phyloP scores from a whole-genome alignment of 2,888 invertebrate genomes.

The Mayetiola destructor region DNA sequence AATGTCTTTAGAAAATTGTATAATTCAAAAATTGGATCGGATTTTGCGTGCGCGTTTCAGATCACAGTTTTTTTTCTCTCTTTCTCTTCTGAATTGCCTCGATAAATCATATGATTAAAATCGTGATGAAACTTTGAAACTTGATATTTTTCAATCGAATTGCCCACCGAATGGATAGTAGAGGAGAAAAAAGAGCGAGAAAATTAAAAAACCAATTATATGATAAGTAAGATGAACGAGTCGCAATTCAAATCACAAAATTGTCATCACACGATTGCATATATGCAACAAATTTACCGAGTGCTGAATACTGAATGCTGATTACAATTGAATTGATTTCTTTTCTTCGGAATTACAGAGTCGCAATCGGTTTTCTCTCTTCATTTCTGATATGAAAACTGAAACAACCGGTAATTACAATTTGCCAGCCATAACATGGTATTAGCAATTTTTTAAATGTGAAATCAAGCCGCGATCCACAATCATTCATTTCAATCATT shows the following conservation, averaged over 20 bases:
- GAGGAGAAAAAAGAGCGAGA: no score
- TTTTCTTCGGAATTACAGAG: not conserved
- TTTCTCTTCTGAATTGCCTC: not conserved
- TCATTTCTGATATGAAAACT: constrained; percentile 9
- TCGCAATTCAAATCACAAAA: no score
- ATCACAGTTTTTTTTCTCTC: not conserved
- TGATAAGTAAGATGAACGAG: no score
- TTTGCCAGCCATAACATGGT: constrained; percentile 5
- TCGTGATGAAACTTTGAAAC: constrained; percentile 4
- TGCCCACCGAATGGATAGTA: no score
- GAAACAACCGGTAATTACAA: constrained; percentile 4
- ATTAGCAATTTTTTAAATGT: constrained; percentile 10
- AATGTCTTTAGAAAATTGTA: no score
- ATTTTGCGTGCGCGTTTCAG: not conserved
- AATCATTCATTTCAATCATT: not conserved
- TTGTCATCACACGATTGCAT: not conserved
- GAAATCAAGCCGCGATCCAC: constrained; percentile 1
- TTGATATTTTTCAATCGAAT: not conserved
- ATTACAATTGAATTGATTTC: not conserved
- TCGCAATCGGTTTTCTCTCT: not conserved
- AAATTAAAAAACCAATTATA: no score
- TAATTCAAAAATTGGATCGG: no score
- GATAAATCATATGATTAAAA: constrained; percentile 9
- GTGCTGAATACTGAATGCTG: no score
- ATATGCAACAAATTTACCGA: no score